Evolutionary conservation across 2,113 vertebrate species (phyloP).

Genomic region (Phalacrocorax brasilianus): DNA sequence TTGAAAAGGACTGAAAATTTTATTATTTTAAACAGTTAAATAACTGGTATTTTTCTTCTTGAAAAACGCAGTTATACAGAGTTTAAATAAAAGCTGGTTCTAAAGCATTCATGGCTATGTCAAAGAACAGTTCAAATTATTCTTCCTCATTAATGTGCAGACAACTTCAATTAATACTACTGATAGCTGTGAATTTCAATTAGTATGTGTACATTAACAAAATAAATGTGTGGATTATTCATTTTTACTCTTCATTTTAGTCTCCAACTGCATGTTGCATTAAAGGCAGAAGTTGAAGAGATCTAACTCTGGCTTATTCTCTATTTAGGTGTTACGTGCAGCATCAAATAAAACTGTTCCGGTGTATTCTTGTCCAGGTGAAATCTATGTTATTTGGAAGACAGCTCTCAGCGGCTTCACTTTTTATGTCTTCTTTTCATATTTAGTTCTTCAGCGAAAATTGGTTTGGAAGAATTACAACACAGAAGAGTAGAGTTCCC

Average conservation of each 20-base stretch:
- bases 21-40: not conserved
- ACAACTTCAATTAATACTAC: not conserved
- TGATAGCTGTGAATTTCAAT: not conserved
- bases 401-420: not conserved
- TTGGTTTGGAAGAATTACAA: not conserved
- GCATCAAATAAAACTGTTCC: not conserved
- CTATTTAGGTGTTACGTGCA: not conserved
- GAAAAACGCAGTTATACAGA: not conserved
- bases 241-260: not conserved
- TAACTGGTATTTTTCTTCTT: not conserved
- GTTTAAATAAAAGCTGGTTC: not conserved
- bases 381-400: not conserved
- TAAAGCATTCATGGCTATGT: accelerated
- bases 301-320: not conserved
- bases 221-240: accelerated
- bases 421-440: not conserved
- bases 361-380: not conserved
- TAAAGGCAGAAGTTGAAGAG: not conserved
- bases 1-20: not conserved
- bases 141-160: not conserved
- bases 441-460: not conserved
- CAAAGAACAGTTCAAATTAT: not conserved
- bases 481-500: not conserved
- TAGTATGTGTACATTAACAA: not conserved
- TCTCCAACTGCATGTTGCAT: not conserved